Base-by-base conservation (phyloP, 2,797 vertebrate genomes). In the Kryptopterus vitreolus region DNA sequence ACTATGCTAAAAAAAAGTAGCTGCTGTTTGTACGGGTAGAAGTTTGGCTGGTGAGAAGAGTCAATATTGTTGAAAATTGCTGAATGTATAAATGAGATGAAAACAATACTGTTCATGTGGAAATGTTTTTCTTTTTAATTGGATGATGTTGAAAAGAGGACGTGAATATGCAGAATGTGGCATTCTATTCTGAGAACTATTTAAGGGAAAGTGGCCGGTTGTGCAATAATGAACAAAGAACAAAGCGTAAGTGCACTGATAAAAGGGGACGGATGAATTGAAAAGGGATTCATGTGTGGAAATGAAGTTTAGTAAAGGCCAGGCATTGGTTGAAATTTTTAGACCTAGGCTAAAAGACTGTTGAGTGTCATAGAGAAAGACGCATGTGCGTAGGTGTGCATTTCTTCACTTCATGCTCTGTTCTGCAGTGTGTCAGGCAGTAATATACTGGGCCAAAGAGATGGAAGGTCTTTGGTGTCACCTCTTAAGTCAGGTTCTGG, bases 341-440 rank as follows among this genome's bases (percentile, higher is more conserved):
- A 52, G 46, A 53, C n/a, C 31, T 70, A n/a, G n/a, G 43, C 16
- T 70, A n/a, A 76, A 69, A 81, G 79, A 53, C 79, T 35, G 63
- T 70, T 31, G 31, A 81, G 58, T n/a, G 31, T 70, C 31, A 50
- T 68, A 58, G 20, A 11, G n/a, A 43, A 35, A 38, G 1, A 9
- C 50, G n/a, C 26, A 10, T 50, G 69, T 62, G 57, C 26, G n/a
- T 62, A 48, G 29, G 48, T 65, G 70, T n/a, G 33, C 35, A 33
- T 18, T 43, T 78, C 58, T 38, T 57, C 38, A 50, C 61, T 68
- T 24, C 20, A 18, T 76, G 73, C 38, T 35, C 35, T 81, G 72
- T 70, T 59, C 62, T 81, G 79, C 63, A 81, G 63, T 76, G 65
- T 81, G 73, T 68, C 63, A 81, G 63, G 55, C 43, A 76, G 55